A percentile compares a stretch with the other conserved stretches of the same genome.
Conservation (phyloP, 2,888 invertebrate species). For the Phania funesta region DNA sequence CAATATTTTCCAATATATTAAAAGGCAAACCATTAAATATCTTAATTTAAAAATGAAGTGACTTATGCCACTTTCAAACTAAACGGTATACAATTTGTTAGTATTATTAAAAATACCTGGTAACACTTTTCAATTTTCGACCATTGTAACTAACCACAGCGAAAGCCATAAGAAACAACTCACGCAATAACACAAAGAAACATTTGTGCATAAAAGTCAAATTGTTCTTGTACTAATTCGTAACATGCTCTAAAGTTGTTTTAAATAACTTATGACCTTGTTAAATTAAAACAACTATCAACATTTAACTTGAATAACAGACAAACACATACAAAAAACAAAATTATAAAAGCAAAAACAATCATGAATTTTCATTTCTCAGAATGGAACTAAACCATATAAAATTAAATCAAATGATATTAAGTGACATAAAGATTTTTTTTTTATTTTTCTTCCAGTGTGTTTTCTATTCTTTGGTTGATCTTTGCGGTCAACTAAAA, state of each 20-base stretch:
- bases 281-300: not conserved
- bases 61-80: too few species aligned
- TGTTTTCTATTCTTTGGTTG: not conserved
- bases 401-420: slow-evolving; percentile 17
- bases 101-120: too few species aligned
- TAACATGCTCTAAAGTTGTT: slow-evolving; percentile 39
- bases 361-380: not conserved
- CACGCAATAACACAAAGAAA: slow-evolving; percentile 1
- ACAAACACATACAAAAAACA: not conserved
- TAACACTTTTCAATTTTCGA: not conserved
- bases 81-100: too few species aligned
- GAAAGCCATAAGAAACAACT: not conserved
- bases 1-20: too few species aligned
- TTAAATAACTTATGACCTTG: slow-evolving; percentile 50
- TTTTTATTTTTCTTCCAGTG: not conserved
- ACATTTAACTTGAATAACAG: too few species aligned
- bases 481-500: not conserved
- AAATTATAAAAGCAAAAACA: too few species aligned
- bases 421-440: slow-evolving; percentile 15
- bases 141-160: not conserved
- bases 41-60: too few species aligned
- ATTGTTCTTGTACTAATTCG: slow-evolving; percentile 36
- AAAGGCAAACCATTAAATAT: too few species aligned
- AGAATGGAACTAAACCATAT: not conserved
- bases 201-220: slow-evolving; percentile 51